phyloP scores from a whole-genome alignment of 2,888 invertebrate genomes.

The Drosophila siamana region DNA sequence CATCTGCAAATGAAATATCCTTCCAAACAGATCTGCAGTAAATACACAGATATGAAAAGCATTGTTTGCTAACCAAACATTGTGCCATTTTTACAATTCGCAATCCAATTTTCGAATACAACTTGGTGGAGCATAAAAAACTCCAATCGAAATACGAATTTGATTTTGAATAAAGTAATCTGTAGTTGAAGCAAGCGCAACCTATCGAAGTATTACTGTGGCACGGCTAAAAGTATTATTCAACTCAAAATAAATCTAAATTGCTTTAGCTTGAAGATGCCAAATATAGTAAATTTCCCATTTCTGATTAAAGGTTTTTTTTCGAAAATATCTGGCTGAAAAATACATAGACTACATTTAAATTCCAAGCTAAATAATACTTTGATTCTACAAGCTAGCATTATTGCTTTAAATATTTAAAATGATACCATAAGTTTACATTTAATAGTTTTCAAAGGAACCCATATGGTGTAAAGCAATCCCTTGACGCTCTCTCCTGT shows the following conservation, averaged over 20 bases:
- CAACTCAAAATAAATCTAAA: neutral
- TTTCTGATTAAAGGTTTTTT: neutral
- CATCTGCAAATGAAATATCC: constrained; percentile 5
- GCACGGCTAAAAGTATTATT: neutral
- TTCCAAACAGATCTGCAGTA: neutral
- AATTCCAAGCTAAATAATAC: no score
- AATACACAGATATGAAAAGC: neutral
- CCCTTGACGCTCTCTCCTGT: constrained; percentile 7
- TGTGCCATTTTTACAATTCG: neutral
- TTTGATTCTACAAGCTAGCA: neutral
- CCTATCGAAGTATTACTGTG: neutral
- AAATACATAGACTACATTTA: no score
- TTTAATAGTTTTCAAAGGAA: constrained; percentile 2
- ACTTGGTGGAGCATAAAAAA: neutral
- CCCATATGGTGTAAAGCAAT: constrained; percentile 4
- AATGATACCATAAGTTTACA: neutral
- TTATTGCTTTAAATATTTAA: neutral
- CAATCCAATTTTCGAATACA: neutral
- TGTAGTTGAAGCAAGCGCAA: neutral
- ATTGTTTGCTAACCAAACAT: neutral
- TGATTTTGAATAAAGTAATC: neutral
- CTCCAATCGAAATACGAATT: neutral
- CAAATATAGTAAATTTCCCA: neutral
- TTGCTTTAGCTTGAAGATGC: no score
- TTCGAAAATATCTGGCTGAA: no score